phyloP scores from a whole-genome alignment of 2,888 invertebrate species.

The Anorthoa munda region DNA sequence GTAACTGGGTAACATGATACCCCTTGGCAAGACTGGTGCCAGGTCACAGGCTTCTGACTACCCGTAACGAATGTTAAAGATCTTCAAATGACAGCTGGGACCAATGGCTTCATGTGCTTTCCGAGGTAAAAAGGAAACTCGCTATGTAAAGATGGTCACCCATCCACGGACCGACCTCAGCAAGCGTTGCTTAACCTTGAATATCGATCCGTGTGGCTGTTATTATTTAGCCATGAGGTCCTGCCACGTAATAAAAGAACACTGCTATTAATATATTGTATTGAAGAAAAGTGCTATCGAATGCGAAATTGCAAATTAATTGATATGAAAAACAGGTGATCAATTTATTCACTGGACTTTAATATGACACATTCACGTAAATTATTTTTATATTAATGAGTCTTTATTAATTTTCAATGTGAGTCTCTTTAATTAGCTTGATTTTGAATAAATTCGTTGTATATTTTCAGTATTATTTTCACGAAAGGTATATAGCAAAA shows the following conservation, averaged over 20 bases:
- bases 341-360: slow-evolving; percentile 18
- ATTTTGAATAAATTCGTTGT: background rate
- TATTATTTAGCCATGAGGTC: too few relatives aligned
- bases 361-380: slow-evolving; percentile 8
- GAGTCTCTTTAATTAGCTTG: background rate
- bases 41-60: too few relatives aligned
- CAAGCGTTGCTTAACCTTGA: too few relatives aligned
- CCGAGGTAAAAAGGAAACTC: too few relatives aligned
- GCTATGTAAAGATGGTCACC: too few relatives aligned
- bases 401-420: slow-evolving; percentile 7
- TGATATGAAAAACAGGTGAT: slow-evolving; percentile 10
- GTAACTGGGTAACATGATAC: too few relatives aligned
- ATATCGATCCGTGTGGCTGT: too few relatives aligned
- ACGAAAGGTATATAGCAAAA: background rate
- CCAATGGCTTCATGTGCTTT: too few relatives aligned
- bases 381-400: slow-evolving; percentile 5
- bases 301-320: slow-evolving; percentile 10
- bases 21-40: too few relatives aligned
- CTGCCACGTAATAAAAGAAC: background rate
- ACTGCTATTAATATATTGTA: slow-evolving; percentile 9
- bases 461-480: slow-evolving; percentile 8
- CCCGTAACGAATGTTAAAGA: too few relatives aligned
- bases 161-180: too few relatives aligned
- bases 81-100: too few relatives aligned
- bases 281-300: background rate